phyloP scores from a whole-genome alignment of 2,888 invertebrate species.

The Aplocera efformata region DNA sequence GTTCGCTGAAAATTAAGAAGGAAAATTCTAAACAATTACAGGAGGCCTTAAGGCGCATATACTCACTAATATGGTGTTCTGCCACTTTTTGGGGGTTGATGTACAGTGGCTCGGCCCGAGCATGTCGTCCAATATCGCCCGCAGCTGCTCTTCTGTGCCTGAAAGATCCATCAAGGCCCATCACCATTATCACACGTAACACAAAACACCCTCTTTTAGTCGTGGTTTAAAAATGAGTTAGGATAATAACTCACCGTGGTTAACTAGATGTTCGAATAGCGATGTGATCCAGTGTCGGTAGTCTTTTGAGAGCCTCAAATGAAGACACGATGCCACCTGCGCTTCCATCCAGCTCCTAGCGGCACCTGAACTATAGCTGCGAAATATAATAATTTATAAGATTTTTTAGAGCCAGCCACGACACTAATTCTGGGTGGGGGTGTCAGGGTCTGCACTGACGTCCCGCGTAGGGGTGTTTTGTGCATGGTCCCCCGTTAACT shows the following conservation, averaged over 20 bases:
- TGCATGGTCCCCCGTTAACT: too few relatives aligned
- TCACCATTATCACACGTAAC: too few relatives aligned
- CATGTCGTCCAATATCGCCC: constrained; percentile 88
- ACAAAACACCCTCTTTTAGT: background rate
- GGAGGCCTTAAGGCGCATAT: too few relatives aligned
- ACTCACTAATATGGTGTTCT: constrained; percentile 82
- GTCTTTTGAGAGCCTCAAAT: constrained; percentile 85
- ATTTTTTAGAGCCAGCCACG: too few relatives aligned
- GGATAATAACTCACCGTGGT: constrained; percentile 79
- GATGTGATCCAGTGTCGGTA: constrained; percentile 87
- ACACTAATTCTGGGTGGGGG: too few relatives aligned
- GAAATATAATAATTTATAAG: too few relatives aligned
- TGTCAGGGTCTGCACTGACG: constrained; percentile 26
- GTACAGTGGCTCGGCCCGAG: constrained; percentile 87
- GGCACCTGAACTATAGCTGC: constrained; percentile 57
- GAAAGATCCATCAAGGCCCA: constrained; percentile 29
- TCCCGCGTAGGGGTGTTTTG: too few relatives aligned
- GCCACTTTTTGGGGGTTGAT: constrained; percentile 80
- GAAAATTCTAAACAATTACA: too few relatives aligned
- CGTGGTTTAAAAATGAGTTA: background rate
- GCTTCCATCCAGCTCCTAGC: constrained; percentile 84
- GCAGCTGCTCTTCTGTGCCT: constrained; percentile 86
- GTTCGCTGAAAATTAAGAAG: too few relatives aligned
- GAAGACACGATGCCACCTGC: constrained; percentile 85
- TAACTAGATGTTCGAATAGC: constrained; percentile 78